A percentile compares a stretch with the other conserved stretches of the same genome.
Evolutionary conservation across 1,140 invertebrate species (phyloP).

Genomic region (Euura saliciscinereae): DNA sequence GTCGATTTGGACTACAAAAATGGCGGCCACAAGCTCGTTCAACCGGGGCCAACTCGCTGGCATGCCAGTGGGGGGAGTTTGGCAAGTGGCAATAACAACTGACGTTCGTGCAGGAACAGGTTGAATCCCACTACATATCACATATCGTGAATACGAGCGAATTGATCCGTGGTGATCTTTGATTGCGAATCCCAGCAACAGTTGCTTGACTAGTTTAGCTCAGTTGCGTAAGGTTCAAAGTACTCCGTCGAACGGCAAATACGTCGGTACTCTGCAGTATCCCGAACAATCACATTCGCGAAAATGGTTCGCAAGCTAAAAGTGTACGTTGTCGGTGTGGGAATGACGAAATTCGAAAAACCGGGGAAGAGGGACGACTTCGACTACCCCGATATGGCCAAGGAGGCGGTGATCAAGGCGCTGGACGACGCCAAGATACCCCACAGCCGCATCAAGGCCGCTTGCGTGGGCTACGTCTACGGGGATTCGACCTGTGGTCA

Average conservation of each 20-base stretch:
- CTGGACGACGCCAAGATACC: slow-evolving; percentile 84
- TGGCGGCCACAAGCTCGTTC: no score
- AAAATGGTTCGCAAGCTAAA: slow-evolving; percentile 58
- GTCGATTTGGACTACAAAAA: no score
- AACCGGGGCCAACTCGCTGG: no score
- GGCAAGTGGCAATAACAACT: no score
- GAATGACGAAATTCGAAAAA: slow-evolving; percentile 97
- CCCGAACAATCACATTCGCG: no score
- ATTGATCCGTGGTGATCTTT: not conserved
- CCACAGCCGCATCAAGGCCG: slow-evolving; percentile 85
- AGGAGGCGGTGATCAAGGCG: slow-evolving; percentile 91
- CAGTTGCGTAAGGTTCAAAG: not conserved
- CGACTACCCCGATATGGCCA: slow-evolving; percentile 95
- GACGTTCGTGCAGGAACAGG: not conserved
- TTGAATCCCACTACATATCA: not conserved
- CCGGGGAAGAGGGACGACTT: slow-evolving; percentile 79
- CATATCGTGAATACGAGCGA: not conserved
- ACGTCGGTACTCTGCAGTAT: not conserved
- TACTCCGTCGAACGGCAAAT: not conserved
- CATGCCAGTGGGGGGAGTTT: no score
- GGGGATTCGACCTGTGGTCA: slow-evolving; percentile 97
- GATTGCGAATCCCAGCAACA: not conserved
- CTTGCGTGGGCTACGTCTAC: slow-evolving; percentile 93
- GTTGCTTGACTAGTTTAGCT: not conserved
- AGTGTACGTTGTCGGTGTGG: slow-evolving; percentile 94